These are phyloP conservation scores for Atherinomorus stipes DNA, from an alignment of 2,113 vertebrate species.

Conservation along the genomic window DNA sequence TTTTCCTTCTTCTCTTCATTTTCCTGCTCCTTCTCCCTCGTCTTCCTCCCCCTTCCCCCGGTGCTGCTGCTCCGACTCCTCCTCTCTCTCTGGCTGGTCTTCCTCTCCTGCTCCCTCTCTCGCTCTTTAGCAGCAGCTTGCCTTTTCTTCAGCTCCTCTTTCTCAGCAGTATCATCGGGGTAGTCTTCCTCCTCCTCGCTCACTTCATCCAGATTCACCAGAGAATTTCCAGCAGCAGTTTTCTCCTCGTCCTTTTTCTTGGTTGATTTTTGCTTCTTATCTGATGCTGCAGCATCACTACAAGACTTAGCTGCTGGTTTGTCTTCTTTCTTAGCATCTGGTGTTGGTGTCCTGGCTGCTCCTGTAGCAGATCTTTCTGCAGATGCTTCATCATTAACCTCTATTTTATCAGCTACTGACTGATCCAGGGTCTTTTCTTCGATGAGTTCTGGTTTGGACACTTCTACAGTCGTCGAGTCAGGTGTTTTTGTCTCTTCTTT, in stretches of 20 bases:
- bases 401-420: conserved; percentile 1
- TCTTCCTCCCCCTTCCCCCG: background rate
- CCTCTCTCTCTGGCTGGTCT: conserved; percentile 15
- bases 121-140: conserved; percentile 17
- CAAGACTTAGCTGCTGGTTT: background rate
- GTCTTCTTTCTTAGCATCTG: background rate
- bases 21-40: background rate
- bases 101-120: conserved; percentile 14
- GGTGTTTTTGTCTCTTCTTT: background rate
- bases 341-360: background rate
- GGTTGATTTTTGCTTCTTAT: background rate
- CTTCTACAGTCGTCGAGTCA: background rate
- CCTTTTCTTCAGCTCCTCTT: conserved; percentile 61
- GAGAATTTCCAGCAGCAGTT: background rate
- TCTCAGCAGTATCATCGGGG: conserved; percentile 86
- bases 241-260: background rate
- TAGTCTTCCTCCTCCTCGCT: conserved; percentile 87
- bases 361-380: background rate
- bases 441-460: rapidly evolving
- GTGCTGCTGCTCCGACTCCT: conserved; percentile 3
- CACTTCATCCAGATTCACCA: conserved; percentile 89
- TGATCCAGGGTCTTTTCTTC: background rate
- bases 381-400: background rate
- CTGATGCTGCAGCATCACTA: rapidly evolving
- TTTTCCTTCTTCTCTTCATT: no score